Base-by-base conservation (phyloP, 2,888 invertebrate species). In the Ochropleura leucogaster region DNA sequence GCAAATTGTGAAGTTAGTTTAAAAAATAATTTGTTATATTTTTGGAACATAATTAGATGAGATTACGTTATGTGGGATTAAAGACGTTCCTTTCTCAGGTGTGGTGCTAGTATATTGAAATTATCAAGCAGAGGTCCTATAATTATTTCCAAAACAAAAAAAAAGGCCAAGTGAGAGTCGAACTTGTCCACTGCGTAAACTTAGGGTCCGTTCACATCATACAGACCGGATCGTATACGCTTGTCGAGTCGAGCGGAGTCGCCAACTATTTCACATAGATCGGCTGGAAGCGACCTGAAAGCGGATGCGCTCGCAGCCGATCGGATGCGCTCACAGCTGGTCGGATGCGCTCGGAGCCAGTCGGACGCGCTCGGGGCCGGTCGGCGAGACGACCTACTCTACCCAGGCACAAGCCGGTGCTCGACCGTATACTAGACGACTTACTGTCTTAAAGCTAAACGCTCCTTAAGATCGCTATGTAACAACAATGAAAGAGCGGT, bases 401-500 rank as follows among this genome's bases (percentile, higher is more conserved):
- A n/a, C n/a, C n/a, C 30, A 30, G 30, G 30, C 30, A 30, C 30
- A 30, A 3, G 46, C n/a, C 12, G 55, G n/a, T 72, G 62, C 46
- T 81, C 16, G 47, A 18, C 49, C 44, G 40, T 6, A 10, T 7
- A 78, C 51, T 76, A n/a, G 42, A 46, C 16, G 8, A 0, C 2
- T 0, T 59, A 40, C 20, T 44, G 30, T 40, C 30, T 5, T 0
- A 40, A 79, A 42, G n/a, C 16, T 68, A 68, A 80, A 80, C 51
- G 51, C 65, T 51, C 67, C 51, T 3, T 42, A 53, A 55, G n/a
- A 64, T 57, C 20, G 79, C 62, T 18, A 42, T 65, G 64, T 65
- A 71, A 68, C 72, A 71, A 55, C 80, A 68, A 62, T 84, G 73
- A 65, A 67, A 67, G 49, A 73, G 16, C 53, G 67, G 74, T 79